Percentiles rank a stretch among this genome's conserved stretches.
Conservation (phyloP, 2,888 invertebrate species). For the Macrosoma leucophasiata region DNA sequence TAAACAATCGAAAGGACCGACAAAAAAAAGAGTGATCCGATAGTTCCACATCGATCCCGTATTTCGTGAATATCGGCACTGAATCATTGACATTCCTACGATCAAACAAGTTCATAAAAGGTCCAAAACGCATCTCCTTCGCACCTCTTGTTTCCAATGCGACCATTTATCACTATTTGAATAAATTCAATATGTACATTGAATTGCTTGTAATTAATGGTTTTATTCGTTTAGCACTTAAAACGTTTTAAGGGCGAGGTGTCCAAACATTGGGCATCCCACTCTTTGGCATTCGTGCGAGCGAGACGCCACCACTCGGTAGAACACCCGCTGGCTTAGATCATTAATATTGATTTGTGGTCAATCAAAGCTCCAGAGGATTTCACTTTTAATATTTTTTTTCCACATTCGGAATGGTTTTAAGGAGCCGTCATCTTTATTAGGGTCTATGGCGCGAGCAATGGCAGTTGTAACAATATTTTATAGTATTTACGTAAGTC, state of each 20-base stretch:
- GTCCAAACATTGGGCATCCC: constrained; percentile 61
- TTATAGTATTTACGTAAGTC: constrained; percentile 18
- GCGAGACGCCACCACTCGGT: constrained; percentile 38
- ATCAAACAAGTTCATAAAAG: constrained; percentile 31
- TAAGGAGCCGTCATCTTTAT: constrained; percentile 43
- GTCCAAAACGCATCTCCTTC: constrained; percentile 39
- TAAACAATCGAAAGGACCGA: no score
- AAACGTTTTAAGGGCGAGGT: constrained; percentile 72
- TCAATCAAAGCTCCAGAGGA: constrained; percentile 73
- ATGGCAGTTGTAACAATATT: constrained; percentile 26
- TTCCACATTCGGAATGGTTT: constrained; percentile 42
- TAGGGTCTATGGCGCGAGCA: constrained; percentile 31
- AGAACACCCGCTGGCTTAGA: constrained; percentile 68
- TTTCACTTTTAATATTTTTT: constrained; percentile 72
- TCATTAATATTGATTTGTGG: constrained; percentile 78
- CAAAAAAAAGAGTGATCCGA: no score
- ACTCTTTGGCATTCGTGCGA: constrained; percentile 33
- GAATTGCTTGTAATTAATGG: constrained; percentile 75
- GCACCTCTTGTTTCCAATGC: constrained; percentile 61
- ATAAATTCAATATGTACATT: constrained; percentile 77
- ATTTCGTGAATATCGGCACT: constrained; percentile 36
- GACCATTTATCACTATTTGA: constrained; percentile 74
- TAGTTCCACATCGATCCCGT: no score
- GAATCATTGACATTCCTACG: constrained; percentile 50
- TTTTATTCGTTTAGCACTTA: constrained; percentile 76